Percentiles rank a stretch among this genome's conserved stretches.
These are phyloP conservation scores for Elysia crispata DNA, from an alignment of 2,888 invertebrate species.

Conservation along the genomic window DNA sequence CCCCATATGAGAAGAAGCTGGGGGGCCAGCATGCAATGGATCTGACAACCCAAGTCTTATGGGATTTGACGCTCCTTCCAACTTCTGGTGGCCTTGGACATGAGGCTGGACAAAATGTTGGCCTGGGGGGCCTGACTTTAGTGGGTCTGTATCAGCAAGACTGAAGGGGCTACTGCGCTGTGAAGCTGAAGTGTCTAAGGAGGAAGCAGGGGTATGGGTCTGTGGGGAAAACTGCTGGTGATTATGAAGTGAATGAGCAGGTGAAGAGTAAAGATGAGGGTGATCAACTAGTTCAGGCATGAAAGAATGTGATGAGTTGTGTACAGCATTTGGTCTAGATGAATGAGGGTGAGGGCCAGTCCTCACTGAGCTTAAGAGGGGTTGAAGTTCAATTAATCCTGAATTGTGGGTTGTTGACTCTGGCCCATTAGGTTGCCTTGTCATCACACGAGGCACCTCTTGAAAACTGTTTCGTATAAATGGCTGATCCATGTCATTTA, in stretches of 20 bases:
- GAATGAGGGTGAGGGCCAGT: slow-evolving; percentile 1
- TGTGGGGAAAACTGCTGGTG: not conserved
- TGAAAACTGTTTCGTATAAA: slow-evolving; percentile 38
- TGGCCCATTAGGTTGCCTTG: slow-evolving; percentile 34
- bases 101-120: not conserved
- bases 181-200: not conserved
- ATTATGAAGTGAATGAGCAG: slow-evolving; percentile 14
- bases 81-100: not conserved
- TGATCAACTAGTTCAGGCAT: no score
- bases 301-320: not conserved
- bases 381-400: slow-evolving; percentile 46
- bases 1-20: no score
- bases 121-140: not conserved
- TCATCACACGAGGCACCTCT: slow-evolving; percentile 27
- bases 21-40: no score
- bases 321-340: slow-evolving; percentile 34
- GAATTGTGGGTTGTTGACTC: slow-evolving; percentile 21
- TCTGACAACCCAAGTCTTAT: no score
- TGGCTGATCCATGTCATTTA: slow-evolving; percentile 35
- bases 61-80: no score
- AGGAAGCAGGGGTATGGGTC: no score
- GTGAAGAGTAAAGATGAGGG: slow-evolving; percentile 26
- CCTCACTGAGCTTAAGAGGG: slow-evolving; percentile 34
- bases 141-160: slow-evolving; percentile 25
- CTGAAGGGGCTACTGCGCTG: slow-evolving; percentile 4